Base-by-base conservation (phyloP, 2,113 vertebrate genomes). In the Amphiprion percula region DNA sequence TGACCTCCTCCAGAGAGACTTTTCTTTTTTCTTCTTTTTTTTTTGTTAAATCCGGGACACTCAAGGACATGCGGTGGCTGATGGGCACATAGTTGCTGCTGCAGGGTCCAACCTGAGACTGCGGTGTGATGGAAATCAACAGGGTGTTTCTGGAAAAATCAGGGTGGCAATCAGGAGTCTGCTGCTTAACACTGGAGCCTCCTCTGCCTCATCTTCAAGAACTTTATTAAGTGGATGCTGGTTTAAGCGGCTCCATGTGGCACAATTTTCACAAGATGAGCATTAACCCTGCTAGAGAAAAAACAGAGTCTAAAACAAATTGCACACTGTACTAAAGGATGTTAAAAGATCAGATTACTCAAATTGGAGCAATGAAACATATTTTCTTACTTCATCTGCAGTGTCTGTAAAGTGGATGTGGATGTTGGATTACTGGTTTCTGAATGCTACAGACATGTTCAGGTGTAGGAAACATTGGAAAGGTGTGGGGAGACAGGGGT, bases 61-160 rank as follows among this genome's bases (percentile, higher is more conserved):
- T 85, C 79, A 70, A 87, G 88, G 87, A 88, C 85, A 50, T 26
- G 44, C 47, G n/a, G 80, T 70, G 5, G 73, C 75, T 49, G 76
- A 58, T 30, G 77, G 77, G 75, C 70, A 15, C 78, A 39, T 16
- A 66, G 52, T 74, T 9, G 46, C 65, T 26, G 67, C 76, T 26
- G 66, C 16, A 1, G 77, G 37, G 21, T 82, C 54, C 15, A 83
- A 83, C 77, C 70, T 68, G 74, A 65, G 54, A 61, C 55, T 52
- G 74, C 82, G 39, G 52, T 33, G 30, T 9, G 30, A 19, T 46
- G 71, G 23, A 85, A 74, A 81, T 73, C 78, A 61, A 54, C 72
- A 68, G 77, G 74, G 74, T 26, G 67, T 78, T 76, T 50, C 71
- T 84, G 68, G 67, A 80, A 69, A 58, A 54, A 77, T 17, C 33